These are phyloP conservation scores for Nysson spinosus DNA, from an alignment of 2,888 invertebrate genomes.

Conservation along the genomic window DNA sequence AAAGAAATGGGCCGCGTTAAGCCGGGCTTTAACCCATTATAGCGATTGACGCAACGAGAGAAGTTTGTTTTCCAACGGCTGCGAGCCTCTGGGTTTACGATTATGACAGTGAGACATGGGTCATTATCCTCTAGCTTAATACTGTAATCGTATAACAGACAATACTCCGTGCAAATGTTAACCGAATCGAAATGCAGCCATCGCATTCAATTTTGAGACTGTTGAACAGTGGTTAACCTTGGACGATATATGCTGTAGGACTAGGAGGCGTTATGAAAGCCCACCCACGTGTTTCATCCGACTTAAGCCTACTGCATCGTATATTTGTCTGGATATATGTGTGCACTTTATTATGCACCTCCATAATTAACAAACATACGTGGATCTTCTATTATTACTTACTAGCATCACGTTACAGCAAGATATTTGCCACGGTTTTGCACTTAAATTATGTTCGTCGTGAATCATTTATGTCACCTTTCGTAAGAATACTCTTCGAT, in stretches of 20 bases:
- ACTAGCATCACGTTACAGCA: too few relatives aligned
- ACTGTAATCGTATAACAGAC: neutral
- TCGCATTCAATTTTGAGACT: neutral
- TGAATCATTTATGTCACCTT: too few relatives aligned
- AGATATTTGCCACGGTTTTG: too few relatives aligned
- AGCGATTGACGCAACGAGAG: slow-evolving; percentile 28
- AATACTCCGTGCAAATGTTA: neutral
- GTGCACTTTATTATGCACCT: too few relatives aligned
- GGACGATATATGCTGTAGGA: slow-evolving; percentile 17
- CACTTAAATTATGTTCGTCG: too few relatives aligned
- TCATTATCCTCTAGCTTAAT: neutral
- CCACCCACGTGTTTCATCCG: neutral
- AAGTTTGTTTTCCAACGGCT: slow-evolving; percentile 28
- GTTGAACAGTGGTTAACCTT: slow-evolving; percentile 27
- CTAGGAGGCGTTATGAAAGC: slow-evolving; percentile 1
- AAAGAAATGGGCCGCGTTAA: slow-evolving; percentile 43
- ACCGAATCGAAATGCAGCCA: neutral
- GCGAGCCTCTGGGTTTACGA: slow-evolving; percentile 12
- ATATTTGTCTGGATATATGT: too few relatives aligned
- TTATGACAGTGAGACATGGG: slow-evolving; percentile 11
- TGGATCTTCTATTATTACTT: too few relatives aligned
- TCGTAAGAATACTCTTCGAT: too few relatives aligned
- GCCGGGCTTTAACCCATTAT: slow-evolving; percentile 37
- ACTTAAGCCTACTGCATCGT: too few relatives aligned
- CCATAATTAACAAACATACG: too few relatives aligned